phyloP scores from a whole-genome alignment of 1,140 invertebrate species.

The Caenorhabditis brenneri region DNA sequence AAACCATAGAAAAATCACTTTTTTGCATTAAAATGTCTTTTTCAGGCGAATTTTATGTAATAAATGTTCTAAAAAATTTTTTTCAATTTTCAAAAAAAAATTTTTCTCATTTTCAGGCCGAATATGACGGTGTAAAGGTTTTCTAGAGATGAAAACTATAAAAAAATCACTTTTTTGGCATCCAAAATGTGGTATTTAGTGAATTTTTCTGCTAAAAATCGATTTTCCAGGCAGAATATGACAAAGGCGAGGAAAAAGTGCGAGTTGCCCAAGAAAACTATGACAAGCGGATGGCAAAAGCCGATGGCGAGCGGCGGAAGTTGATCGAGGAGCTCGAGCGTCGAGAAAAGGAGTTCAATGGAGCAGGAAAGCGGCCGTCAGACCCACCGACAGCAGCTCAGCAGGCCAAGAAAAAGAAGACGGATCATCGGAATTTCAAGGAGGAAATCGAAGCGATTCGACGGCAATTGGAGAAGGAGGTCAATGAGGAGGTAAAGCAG shows the following conservation, averaged over 20 bases:
- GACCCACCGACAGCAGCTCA: not conserved
- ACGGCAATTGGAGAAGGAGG: not conserved
- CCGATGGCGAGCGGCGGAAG: slow-evolving; percentile 42
- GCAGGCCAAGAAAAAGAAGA: slow-evolving; percentile 11
- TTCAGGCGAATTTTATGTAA: too few species aligned
- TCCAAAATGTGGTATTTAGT: too few species aligned
- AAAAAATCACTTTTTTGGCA: too few species aligned
- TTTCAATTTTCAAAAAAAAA: too few species aligned
- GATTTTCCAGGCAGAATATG: slow-evolving; percentile 49
- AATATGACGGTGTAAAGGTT: too few species aligned
- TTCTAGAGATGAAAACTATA: too few species aligned
- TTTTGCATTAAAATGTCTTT: too few species aligned
- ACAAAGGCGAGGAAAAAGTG: not conserved
- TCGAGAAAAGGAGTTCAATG: slow-evolving; percentile 6
- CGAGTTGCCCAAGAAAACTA: slow-evolving; percentile 46
- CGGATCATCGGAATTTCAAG: slow-evolving; percentile 24
- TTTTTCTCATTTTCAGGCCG: too few species aligned
- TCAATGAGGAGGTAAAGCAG: slow-evolving; percentile 16
- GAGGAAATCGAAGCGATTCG: slow-evolving; percentile 36
- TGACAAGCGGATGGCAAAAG: slow-evolving; percentile 46
- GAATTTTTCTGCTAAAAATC: too few species aligned
- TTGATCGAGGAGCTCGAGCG: slow-evolving; percentile 34
- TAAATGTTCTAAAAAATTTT: too few species aligned
- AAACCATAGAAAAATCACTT: too few species aligned
- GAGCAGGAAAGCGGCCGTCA: not conserved